These are phyloP conservation scores for Hemistola chrysoprasaria DNA, from an alignment of 2,888 invertebrate genomes.

Conservation along the genomic window DNA sequence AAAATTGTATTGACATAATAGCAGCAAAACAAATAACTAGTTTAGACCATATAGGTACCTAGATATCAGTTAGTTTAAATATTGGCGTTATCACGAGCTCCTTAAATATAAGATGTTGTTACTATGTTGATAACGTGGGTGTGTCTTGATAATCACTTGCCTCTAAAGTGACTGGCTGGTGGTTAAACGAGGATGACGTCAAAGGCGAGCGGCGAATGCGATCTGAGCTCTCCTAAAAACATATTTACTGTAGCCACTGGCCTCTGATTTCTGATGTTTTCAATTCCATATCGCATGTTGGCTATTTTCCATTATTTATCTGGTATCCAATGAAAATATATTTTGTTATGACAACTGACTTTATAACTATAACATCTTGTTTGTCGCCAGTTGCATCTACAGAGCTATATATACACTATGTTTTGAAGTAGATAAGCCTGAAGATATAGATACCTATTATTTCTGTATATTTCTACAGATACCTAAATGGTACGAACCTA, in stretches of 20 bases:
- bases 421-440: no score
- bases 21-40: background rate
- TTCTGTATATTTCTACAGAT: no score
- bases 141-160: conserved; percentile 67
- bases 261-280: conserved; percentile 68
- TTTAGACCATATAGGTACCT: conserved; percentile 1
- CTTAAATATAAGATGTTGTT: conserved; percentile 42
- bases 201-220: conserved; percentile 16
- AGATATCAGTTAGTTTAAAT: conserved; percentile 11
- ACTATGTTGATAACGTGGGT: conserved; percentile 68
- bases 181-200: conserved; percentile 57
- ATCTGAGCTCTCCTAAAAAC: conserved; percentile 58
- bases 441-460: no score
- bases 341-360: conserved; percentile 58
- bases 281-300: conserved; percentile 57
- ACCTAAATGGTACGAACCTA: no score
- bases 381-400: conserved; percentile 39
- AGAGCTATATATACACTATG: background rate
- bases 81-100: conserved; percentile 15
- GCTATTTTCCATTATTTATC: conserved; percentile 76
- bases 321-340: conserved; percentile 71
- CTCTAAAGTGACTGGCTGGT: conserved; percentile 44
- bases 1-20: conserved; percentile 1
- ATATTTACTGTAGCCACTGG: conserved; percentile 66
- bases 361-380: conserved; percentile 60